Base-by-base conservation (phyloP, 2,113 vertebrate species). In the Burhinus oedicnemus region DNA sequence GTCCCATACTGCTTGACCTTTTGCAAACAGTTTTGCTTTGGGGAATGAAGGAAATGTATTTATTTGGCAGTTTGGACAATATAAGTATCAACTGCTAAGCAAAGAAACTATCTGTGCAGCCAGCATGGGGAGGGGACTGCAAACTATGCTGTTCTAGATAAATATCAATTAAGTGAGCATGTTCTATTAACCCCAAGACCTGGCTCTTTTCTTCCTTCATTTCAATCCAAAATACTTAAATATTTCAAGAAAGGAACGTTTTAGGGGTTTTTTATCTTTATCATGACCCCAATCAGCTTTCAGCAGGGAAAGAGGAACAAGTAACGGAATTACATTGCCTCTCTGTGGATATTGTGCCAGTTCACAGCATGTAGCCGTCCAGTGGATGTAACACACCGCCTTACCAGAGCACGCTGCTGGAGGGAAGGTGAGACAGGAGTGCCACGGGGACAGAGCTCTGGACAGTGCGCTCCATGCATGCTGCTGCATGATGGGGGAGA, bases 71-170 rank as follows among this genome's bases (percentile, higher is more conserved):
- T 69, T 90, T 2, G 4, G 42, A 78, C 34, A 77, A 70, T 32
- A 76, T 5, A 60, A 69, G 90, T 81, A 76, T 64, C 55, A 95
- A 68, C 40, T 68, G 34, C 80, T 79, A 71, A 82, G 85, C 58
- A 88, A 94, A 96, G 81, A 86, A 93, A 92, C 87, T 82, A 69
- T 61, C 52, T 70, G 54, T 60, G 68, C 78, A 90, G 85, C 85
- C 71, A 90, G 77, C 27, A 87, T 71, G 14, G 26, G 65, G 83
- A 95, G 25, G 44, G 44, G 30, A 75, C 29, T 57, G 40, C 51
- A 89, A 94, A 82, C 34, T n/a, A 22, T 17, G 34, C 55, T 75
- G 20, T 49, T 90, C 64, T 79, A 88, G 47, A 79, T 89, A 95
- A 96, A 64, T 64, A 88, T 13, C 71, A 91, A 89, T 83, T 88